Evolutionary conservation across 2,113 vertebrate genomes (phyloP).

Genomic region (Argyrosomus japonicus): DNA sequence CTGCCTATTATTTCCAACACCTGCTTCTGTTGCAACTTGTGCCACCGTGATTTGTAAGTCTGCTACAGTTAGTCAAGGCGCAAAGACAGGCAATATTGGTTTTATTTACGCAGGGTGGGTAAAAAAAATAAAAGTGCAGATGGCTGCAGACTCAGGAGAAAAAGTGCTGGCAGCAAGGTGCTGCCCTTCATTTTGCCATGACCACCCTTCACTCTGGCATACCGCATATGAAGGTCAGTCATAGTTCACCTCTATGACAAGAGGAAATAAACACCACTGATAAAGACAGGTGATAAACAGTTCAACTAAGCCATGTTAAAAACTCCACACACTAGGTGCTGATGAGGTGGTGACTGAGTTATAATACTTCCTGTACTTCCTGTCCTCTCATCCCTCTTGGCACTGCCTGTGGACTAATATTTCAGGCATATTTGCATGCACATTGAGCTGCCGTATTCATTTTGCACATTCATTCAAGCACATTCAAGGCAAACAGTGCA

Average conservation of each 20-base stretch:
- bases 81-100: constrained; percentile 17
- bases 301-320: constrained; percentile 18
- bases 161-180: constrained; percentile 33
- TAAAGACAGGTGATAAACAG: neutral
- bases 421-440: constrained; percentile 50
- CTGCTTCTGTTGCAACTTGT: constrained; percentile 46
- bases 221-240: constrained; percentile 20
- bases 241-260: neutral
- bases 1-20: constrained; percentile 36
- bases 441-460: constrained; percentile 31
- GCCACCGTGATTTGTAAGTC: constrained; percentile 32
- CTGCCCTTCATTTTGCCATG: constrained; percentile 8
- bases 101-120: constrained; percentile 22
- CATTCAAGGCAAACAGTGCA: constrained; percentile 59
- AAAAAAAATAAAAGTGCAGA: constrained; percentile 37
- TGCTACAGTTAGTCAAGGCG: constrained; percentile 4
- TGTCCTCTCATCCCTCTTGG: constrained; percentile 19
- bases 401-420: constrained; percentile 27
- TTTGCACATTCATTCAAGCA: constrained; percentile 55
- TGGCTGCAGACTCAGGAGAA: constrained; percentile 46
- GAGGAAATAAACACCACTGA: neutral
- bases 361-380: constrained; percentile 38
- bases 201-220: neutral
- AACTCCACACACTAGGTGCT: constrained; percentile 50
- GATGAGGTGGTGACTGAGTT: constrained; percentile 70